Evolutionary conservation across 1,140 invertebrate genomes (phyloP).

Genomic region (Papilio machaon): DNA sequence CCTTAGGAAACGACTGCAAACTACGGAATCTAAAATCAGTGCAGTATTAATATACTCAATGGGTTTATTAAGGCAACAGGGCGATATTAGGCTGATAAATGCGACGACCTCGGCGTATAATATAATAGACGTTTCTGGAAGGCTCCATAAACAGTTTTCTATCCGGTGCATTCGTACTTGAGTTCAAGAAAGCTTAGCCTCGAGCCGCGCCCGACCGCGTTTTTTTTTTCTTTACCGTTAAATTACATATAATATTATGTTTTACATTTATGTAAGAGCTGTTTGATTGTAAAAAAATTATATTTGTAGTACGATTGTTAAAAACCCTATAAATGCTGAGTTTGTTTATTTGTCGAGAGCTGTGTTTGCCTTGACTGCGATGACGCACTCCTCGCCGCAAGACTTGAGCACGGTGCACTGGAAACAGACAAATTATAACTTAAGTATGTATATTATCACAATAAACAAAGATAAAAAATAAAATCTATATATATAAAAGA

Average conservation of each 20-base stretch:
- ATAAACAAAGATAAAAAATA: neutral
- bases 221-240: slow-evolving; percentile 67
- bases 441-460: neutral
- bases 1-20: neutral
- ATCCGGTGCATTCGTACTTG: neutral
- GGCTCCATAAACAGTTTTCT: neutral
- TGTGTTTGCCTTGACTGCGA: slow-evolving; percentile 96
- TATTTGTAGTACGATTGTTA: slow-evolving; percentile 67
- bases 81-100: slow-evolving; percentile 4
- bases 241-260: slow-evolving; percentile 82
- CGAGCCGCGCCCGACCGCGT: slow-evolving; percentile 59
- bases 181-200: slow-evolving; percentile 32
- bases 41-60: neutral
- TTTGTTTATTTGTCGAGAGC: slow-evolving; percentile 93
- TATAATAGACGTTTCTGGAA: neutral
- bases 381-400: slow-evolving; percentile 95
- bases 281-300: slow-evolving; percentile 81
- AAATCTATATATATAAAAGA: no score
- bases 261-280: slow-evolving; percentile 82
- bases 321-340: slow-evolving; percentile 79
- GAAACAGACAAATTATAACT: slow-evolving; percentile 53
- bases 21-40: slow-evolving; percentile 13
- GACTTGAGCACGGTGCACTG: slow-evolving; percentile 95
- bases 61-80: neutral
- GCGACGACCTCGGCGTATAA: no score